Evolutionary conservation across 2,113 vertebrate species (phyloP).

Genomic region (Nematolebias whitei): DNA sequence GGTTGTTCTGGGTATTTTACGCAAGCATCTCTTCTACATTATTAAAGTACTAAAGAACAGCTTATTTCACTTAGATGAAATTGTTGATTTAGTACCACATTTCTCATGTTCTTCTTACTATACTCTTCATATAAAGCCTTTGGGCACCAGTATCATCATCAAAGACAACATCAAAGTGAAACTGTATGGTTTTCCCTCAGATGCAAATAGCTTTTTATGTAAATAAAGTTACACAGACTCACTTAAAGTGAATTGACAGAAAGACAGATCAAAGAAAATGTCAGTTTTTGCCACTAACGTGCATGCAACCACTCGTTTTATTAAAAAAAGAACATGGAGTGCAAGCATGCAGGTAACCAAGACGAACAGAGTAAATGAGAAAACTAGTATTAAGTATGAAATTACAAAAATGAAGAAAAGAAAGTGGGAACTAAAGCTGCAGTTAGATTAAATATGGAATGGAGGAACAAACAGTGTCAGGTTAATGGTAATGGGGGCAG

Average conservation of each 20-base stretch:
- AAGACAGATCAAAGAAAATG: constrained; percentile 52
- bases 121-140: constrained; percentile 22
- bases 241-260: constrained; percentile 36
- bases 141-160: constrained; percentile 42
- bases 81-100: constrained; percentile 7
- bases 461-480: constrained; percentile 57
- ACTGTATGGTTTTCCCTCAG: constrained; percentile 36
- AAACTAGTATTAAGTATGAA: not conserved
- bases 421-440: not conserved
- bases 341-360: constrained; percentile 6
- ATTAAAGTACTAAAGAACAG: not conserved
- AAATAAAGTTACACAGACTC: constrained; percentile 56
- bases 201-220: constrained; percentile 61
- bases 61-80: constrained; percentile 10
- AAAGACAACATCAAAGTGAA: constrained; percentile 64
- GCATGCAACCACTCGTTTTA: constrained; percentile 23
- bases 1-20: constrained; percentile 3
- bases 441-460: not conserved
- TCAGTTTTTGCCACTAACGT: constrained; percentile 42
- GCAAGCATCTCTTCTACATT: not conserved
- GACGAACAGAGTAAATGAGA: constrained; percentile 6
- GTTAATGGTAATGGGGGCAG: constrained; percentile 60
- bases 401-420: not conserved
- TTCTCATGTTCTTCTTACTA: constrained; percentile 3
- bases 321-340: constrained; percentile 26